A percentile compares a stretch with the other conserved stretches of the same genome.
Conservation (phyloP, 1,140 invertebrate genomes). For the Diorhabda carinulata region DNA sequence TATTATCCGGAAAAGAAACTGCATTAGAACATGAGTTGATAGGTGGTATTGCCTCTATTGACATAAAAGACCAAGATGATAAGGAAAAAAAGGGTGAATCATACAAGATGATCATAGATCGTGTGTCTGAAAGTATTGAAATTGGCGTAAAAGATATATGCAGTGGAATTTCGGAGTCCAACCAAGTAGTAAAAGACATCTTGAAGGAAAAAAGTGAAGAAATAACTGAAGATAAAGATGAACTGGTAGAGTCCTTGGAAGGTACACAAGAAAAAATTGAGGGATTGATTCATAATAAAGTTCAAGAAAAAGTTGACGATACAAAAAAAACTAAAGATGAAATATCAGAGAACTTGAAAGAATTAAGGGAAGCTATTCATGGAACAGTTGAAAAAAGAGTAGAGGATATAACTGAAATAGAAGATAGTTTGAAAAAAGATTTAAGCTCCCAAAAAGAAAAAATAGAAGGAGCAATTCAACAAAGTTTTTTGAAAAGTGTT, state of each 20-base stretch:
- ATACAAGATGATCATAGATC: too few species aligned
- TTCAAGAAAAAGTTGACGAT: background rate
- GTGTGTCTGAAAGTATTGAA: too few species aligned
- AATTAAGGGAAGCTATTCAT: background rate
- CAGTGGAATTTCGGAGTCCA: background rate
- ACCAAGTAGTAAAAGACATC: background rate
- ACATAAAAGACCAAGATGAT: too few species aligned
- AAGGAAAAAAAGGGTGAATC: too few species aligned
- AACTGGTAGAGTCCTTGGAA: background rate
- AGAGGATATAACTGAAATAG: background rate
- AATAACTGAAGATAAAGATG: background rate
- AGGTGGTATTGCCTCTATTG: too few species aligned
- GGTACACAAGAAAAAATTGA: background rate
- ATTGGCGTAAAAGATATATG: too few species aligned
- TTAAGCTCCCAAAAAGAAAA: too few species aligned
- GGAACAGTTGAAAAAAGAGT: constrained; percentile 1
- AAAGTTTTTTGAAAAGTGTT: too few species aligned
- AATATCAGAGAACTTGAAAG: background rate
- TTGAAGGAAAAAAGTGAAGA: background rate
- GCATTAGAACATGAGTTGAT: too few species aligned
- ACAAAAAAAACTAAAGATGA: background rate
- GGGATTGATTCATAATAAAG: background rate
- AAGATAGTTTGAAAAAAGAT: too few species aligned
- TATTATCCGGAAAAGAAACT: too few species aligned
- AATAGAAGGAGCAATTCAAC: too few species aligned